Evolutionary conservation across 37 sponge, comb jelly and placozoan species (phyloP).

Genomic region (Haliclona indistincta): DNA sequence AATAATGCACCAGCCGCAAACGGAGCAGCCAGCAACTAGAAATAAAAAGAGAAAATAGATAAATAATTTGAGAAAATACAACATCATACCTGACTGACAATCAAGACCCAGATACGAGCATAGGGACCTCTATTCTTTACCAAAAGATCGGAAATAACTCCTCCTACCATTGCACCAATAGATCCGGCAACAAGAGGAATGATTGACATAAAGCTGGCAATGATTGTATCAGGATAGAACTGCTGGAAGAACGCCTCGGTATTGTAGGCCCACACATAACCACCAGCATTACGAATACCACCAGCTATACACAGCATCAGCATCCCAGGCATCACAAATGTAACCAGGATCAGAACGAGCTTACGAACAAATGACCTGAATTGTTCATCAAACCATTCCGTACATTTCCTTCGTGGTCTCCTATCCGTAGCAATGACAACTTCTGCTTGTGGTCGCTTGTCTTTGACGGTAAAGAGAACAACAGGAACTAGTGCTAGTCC

Average conservation of each 20-base stretch:
- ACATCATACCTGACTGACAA: constrained; percentile 70
- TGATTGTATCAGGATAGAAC: neutral
- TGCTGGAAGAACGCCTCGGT: constrained; percentile 72
- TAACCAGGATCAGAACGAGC: constrained; percentile 28
- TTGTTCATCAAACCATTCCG: neutral
- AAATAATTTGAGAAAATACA: neutral
- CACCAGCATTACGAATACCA: constrained; percentile 78
- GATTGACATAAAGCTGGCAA: constrained; percentile 66
- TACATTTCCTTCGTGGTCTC: neutral
- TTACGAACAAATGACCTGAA: neutral
- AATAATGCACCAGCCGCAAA: constrained; percentile 73
- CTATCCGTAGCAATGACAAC: neutral
- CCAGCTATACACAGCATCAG: constrained; percentile 78
- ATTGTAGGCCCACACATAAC: constrained; percentile 89
- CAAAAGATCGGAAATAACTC: constrained; percentile 65
- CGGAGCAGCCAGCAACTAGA: constrained; percentile 74
- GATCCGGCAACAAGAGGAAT: constrained; percentile 82
- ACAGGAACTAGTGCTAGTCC: constrained; percentile 55
- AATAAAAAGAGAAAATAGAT: neutral
- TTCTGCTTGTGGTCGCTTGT: constrained; percentile 44
- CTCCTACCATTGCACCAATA: constrained; percentile 76
- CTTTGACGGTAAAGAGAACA: constrained; percentile 60
- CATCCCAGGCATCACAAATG: constrained; percentile 58
- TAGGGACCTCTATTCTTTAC: constrained; percentile 48
- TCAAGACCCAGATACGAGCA: constrained; percentile 76